These are phyloP conservation scores for Dryas iulia DNA, from an alignment of 1,140 invertebrate species.

Conservation along the genomic window DNA sequence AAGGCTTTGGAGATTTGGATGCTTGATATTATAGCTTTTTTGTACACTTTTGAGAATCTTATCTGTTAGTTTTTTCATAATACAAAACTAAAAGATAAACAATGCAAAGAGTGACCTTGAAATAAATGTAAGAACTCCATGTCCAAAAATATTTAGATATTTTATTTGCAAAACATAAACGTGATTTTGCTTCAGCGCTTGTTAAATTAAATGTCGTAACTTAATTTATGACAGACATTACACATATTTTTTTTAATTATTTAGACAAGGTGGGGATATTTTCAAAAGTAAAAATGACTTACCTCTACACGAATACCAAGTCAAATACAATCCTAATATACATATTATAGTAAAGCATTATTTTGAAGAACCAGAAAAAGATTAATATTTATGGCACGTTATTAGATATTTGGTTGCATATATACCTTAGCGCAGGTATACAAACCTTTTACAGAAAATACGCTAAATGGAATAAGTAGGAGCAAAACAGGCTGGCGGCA, in stretches of 20 bases:
- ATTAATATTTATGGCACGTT: not conserved
- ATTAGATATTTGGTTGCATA: not conserved
- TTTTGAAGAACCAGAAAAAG: not conserved
- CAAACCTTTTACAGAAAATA: not conserved
- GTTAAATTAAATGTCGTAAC: not conserved
- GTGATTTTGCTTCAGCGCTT: no score
- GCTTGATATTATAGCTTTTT: not conserved
- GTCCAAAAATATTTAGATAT: not conserved
- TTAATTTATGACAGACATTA: not conserved
- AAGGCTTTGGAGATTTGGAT: not conserved
- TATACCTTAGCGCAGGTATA: not conserved
- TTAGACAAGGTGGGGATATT: not conserved
- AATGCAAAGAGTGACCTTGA: not conserved
- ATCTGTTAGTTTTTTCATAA: not conserved
- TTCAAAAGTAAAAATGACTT: not conserved
- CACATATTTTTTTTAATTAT: not conserved
- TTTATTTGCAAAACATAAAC: not conserved
- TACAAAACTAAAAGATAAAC: not conserved
- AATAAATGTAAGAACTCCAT: not conserved
- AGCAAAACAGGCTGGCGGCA: conserved; percentile 54
- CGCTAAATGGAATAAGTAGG: conserved; percentile 25
- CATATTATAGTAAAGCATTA: not conserved
- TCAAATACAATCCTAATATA: not conserved
- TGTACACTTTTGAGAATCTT: not conserved
- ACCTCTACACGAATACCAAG: not conserved